These are phyloP conservation scores for Aepyceros melampus DNA, from an alignment of 2,113 vertebrate genomes.

Conservation along the genomic window DNA sequence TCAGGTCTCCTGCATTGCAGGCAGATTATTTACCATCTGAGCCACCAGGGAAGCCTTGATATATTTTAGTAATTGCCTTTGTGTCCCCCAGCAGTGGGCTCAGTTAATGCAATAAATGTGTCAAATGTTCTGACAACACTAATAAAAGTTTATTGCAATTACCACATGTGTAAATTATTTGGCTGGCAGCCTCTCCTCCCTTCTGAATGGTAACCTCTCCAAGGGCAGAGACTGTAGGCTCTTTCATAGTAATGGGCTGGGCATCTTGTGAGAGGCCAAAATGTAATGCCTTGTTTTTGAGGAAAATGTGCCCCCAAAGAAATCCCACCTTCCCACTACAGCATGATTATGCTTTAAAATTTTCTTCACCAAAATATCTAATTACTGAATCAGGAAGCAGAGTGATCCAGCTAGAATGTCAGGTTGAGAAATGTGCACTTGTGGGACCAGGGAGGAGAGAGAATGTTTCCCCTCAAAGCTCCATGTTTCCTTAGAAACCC, in stretches of 20 bases:
- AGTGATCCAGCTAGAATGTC: not conserved
- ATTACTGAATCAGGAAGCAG: constrained; percentile 42
- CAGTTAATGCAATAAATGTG: constrained; percentile 20
- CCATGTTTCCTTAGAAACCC: constrained; percentile 48
- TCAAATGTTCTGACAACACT: not conserved
- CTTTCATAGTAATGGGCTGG: not conserved
- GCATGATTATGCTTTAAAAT: constrained; percentile 4
- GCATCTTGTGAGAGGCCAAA: not conserved
- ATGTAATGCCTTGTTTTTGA: not conserved
- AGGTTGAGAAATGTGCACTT: not conserved
- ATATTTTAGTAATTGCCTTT: constrained; percentile 17
- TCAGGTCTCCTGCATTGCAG: not conserved
- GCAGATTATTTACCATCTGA: not conserved
- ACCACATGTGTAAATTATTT: constrained; percentile 3
- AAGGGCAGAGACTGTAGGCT: not conserved
- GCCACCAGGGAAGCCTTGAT: not conserved
- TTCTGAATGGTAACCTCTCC: not conserved
- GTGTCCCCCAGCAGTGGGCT: constrained; percentile 12
- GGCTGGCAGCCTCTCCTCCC: not conserved
- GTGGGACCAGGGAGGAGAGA: not conserved
- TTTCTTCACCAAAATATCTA: constrained; percentile 24
- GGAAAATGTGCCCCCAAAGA: constrained; percentile 20
- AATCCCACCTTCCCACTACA: not conserved
- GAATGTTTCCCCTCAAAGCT: constrained; percentile 38
- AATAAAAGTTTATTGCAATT: constrained; percentile 42